Percentiles rank a stretch among this genome's conserved stretches.
Evolutionary conservation across 2,113 vertebrate genomes (phyloP).

Genomic region (Syngnathus scovelli): DNA sequence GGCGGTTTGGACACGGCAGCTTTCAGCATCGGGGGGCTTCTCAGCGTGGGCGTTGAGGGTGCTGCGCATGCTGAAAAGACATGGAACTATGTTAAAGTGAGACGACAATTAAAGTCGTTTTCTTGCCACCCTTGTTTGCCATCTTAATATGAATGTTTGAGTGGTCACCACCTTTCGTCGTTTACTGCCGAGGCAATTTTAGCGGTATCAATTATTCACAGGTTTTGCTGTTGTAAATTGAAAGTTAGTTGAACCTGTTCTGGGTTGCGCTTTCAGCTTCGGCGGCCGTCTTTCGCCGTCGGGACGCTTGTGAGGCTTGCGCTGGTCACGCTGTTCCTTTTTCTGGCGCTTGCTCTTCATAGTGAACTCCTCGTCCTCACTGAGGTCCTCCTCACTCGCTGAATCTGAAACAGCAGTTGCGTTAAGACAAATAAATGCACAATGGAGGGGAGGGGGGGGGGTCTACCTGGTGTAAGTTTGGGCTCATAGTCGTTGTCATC

Average conservation of each 20-base stretch:
- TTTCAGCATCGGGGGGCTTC: constrained; percentile 42
- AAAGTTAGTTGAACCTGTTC: constrained; percentile 40
- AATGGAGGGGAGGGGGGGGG: too few relatives aligned
- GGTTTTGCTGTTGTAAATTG: too few relatives aligned
- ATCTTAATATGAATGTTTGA: too few relatives aligned
- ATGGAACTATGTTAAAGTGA: not conserved
- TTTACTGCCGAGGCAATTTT: too few relatives aligned
- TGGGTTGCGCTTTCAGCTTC: constrained; percentile 26
- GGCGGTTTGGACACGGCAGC: constrained; percentile 25
- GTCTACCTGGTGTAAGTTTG: constrained; percentile 58
- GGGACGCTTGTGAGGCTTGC: constrained; percentile 29
- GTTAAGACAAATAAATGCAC: not conserved
- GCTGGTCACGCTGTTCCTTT: constrained; percentile 45
- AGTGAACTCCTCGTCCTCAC: constrained; percentile 68
- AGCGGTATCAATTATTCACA: too few relatives aligned
- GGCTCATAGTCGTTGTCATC: constrained; percentile 63
- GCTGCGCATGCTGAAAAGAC: constrained; percentile 7
- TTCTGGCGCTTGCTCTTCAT: constrained; percentile 45
- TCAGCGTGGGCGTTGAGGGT: constrained; percentile 10
- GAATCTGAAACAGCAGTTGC: constrained; percentile 46
- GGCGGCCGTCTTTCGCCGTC: constrained; percentile 58
- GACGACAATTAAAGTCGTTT: not conserved
- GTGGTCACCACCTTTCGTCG: too few relatives aligned
- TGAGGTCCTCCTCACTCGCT: constrained; percentile 71
- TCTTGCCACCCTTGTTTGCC: too few relatives aligned